Conservation (phyloP, 2,797 vertebrate species). For the Acipenser transmontanus region DNA sequence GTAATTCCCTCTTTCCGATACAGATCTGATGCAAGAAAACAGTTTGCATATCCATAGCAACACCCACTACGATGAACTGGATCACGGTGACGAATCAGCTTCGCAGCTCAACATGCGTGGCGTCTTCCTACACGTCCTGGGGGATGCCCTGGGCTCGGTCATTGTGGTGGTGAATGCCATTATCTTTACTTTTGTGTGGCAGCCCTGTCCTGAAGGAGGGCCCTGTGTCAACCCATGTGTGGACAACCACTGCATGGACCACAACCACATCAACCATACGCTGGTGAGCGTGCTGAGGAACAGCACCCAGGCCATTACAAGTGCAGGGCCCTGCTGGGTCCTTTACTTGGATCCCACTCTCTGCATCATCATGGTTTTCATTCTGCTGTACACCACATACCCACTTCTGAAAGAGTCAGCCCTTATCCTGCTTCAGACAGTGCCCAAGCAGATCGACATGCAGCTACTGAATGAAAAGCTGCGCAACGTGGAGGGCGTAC, state of each 20-base stretch:
- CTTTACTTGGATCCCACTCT: constrained; percentile 90
- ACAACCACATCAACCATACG: constrained; percentile 59
- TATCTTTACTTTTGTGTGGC: constrained; percentile 84
- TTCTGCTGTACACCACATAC: constrained; percentile 93
- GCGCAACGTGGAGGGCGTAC: constrained; percentile 76
- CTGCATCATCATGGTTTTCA: constrained; percentile 90
- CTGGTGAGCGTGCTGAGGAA: constrained; percentile 35
- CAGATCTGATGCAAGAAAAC: constrained; percentile 58
- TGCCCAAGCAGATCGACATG: constrained; percentile 95
- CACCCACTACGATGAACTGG: constrained; percentile 59
- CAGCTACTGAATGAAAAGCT: constrained; percentile 77
- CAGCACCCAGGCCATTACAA: constrained; percentile 4
- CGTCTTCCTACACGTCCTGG: constrained; percentile 93
- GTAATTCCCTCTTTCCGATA: constrained; percentile 13
- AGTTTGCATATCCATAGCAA: constrained; percentile 74
- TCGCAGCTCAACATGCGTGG: constrained; percentile 96
- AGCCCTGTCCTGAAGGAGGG: constrained; percentile 58
- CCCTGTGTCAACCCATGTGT: constrained; percentile 74
- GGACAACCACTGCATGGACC: constrained; percentile 58
- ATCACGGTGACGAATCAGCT: constrained; percentile 50
- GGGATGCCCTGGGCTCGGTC: constrained; percentile 92
- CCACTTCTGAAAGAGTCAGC: constrained; percentile 94
- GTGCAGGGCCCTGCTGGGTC: constrained; percentile 89
- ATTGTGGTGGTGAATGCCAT: constrained; percentile 89
- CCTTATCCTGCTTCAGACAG: constrained; percentile 94